Conservation (phyloP, 1,140 invertebrate species). For the Odontomachus brunneus region DNA sequence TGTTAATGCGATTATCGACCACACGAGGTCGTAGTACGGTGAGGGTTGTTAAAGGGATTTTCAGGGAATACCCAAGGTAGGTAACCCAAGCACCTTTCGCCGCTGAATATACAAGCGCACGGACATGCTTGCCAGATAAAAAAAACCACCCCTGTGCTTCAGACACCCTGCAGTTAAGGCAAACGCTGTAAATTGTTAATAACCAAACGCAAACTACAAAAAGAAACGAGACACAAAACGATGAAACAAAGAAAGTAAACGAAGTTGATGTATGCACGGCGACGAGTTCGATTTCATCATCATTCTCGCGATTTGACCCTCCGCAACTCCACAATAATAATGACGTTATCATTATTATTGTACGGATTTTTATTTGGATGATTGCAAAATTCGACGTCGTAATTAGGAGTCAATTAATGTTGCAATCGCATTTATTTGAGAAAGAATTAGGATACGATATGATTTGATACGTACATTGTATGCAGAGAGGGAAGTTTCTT, state of each 20-base stretch:
- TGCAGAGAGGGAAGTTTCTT: too few relatives aligned
- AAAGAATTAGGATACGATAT: too few relatives aligned
- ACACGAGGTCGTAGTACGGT: conserved; percentile 8
- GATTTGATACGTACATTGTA: too few relatives aligned
- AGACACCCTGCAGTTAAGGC: conserved; percentile 21
- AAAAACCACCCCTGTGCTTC: neutral
- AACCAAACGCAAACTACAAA: conserved; percentile 21
- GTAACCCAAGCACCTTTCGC: conserved; percentile 38
- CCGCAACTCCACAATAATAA: conserved; percentile 36
- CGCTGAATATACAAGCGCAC: conserved; percentile 11
- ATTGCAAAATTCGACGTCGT: conserved; percentile 40
- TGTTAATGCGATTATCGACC: conserved; percentile 48
- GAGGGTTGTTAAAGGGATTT: conserved; percentile 50
- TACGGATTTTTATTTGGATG: neutral
- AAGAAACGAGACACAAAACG: conserved; percentile 4
- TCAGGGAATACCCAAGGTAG: conserved; percentile 11
- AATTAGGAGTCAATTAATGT: conserved; percentile 27
- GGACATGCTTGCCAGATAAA: conserved; percentile 20
- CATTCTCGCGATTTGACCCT: conserved; percentile 29
- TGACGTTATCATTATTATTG: conserved; percentile 31
- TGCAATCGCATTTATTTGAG: too few relatives aligned
- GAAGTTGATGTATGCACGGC: neutral
- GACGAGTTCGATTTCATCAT: conserved; percentile 33
- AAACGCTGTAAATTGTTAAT: conserved; percentile 32
- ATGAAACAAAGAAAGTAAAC: conserved; percentile 28